Percentiles rank a stretch among this genome's conserved stretches.
These are phyloP conservation scores for Notodonta ziczac DNA, from an alignment of 2,888 invertebrate genomes.

Conservation along the genomic window DNA sequence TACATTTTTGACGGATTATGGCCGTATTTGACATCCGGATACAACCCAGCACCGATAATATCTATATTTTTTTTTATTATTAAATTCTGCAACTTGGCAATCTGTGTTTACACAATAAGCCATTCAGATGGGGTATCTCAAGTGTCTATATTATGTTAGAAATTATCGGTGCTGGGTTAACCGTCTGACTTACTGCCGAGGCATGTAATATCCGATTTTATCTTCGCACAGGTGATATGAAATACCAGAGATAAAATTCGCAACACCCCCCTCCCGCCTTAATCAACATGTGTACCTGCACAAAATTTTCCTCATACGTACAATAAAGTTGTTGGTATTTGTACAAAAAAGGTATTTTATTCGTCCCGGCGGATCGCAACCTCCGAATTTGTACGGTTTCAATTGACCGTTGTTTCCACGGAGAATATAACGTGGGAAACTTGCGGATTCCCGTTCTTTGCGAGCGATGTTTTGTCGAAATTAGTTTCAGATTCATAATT, in stretches of 20 bases:
- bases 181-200: too few relatives aligned
- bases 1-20: too few relatives aligned
- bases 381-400: conserved; percentile 37
- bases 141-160: too few relatives aligned
- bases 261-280: conserved; percentile 40
- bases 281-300: conserved; percentile 50
- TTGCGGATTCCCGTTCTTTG: conserved; percentile 15
- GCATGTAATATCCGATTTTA: conserved; percentile 37
- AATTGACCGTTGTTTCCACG: conserved; percentile 40
- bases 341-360: conserved; percentile 51
- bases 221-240: conserved; percentile 29
- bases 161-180: too few relatives aligned
- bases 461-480: conserved; percentile 15
- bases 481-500: conserved; percentile 16
- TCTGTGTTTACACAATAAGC: too few relatives aligned
- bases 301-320: conserved; percentile 39
- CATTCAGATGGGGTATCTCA: too few relatives aligned
- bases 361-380: conserved; percentile 43
- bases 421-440: conserved; percentile 20
- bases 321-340: conserved; percentile 48
- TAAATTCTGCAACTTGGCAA: too few relatives aligned
- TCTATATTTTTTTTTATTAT: too few relatives aligned
- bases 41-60: too few relatives aligned
- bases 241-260: conserved; percentile 41
- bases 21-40: too few relatives aligned